These are phyloP conservation scores for Palythoa grandis DNA, from an alignment of 92 coral and sea anemone species.

Conservation along the genomic window DNA sequence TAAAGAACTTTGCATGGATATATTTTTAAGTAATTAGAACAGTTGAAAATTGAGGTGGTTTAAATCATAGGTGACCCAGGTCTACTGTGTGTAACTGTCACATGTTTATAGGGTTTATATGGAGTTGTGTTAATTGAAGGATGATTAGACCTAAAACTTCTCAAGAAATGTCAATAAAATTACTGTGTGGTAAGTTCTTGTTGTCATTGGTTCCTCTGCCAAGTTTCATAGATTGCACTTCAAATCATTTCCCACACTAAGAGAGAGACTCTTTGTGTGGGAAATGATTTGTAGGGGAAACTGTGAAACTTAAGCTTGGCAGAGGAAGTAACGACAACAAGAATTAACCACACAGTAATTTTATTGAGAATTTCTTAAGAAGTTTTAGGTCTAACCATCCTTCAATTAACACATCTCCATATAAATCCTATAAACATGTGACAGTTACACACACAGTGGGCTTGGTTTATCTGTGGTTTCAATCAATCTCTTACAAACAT, in stretches of 20 bases:
- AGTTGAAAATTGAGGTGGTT: not conserved
- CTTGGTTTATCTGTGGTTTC: constrained; percentile 13
- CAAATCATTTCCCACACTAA: constrained; percentile 9
- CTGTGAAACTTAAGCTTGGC: constrained; percentile 5
- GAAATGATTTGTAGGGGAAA: not conserved
- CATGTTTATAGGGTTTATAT: not conserved
- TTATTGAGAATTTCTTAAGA: not conserved
- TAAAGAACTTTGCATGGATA: not conserved
- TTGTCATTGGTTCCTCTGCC: constrained; percentile 3
- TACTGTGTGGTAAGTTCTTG: not conserved
- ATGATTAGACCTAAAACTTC: constrained; percentile 3
- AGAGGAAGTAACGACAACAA: constrained; percentile 1
- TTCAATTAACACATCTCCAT: not conserved
- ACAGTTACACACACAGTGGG: not conserved
- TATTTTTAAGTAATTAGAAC: not conserved
- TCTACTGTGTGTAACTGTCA: not conserved
- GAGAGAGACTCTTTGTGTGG: not conserved
- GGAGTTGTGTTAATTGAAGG: not conserved
- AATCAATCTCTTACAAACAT: not conserved
- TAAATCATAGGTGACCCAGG: not conserved
- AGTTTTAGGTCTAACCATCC: constrained; percentile 1
- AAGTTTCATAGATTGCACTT: constrained; percentile 3
- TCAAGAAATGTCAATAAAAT: not conserved
- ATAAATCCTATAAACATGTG: constrained; percentile 5
- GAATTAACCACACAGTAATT: constrained; percentile 6